Conservation (phyloP, 2,888 invertebrate genomes). For the Lymantria monacha region DNA sequence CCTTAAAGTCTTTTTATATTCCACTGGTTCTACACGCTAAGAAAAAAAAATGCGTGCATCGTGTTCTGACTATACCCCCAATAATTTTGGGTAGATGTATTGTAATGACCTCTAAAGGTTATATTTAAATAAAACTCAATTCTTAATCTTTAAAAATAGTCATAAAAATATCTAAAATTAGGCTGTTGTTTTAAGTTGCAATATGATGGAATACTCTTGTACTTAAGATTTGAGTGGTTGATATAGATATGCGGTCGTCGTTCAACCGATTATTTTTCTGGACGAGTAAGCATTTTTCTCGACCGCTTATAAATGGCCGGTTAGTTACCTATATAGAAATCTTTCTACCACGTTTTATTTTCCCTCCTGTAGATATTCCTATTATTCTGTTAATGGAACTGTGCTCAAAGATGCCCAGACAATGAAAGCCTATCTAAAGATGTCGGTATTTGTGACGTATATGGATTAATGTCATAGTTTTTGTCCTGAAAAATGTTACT, state of each 20-base stretch:
- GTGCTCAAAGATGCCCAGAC: conserved; percentile 63
- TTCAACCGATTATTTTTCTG: conserved; percentile 68
- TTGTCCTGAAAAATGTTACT: conserved; percentile 1
- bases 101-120: too few species aligned
- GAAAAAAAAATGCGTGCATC: too few species aligned
- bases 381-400: conserved; percentile 75
- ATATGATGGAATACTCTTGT: neutral
- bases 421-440: conserved; percentile 55
- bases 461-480: conserved; percentile 21
- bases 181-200: neutral
- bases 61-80: too few species aligned
- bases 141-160: neutral
- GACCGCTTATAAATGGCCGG: conserved; percentile 75
- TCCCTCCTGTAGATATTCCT: conserved; percentile 63
- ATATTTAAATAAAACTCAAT: too few species aligned
- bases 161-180: neutral
- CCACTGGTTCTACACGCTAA: too few species aligned
- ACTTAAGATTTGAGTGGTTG: conserved; percentile 11
- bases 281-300: conserved; percentile 73
- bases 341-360: conserved; percentile 69
- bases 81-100: too few species aligned
- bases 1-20: too few species aligned
- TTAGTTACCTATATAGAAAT: conserved; percentile 68
- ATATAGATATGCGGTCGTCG: conserved; percentile 31
- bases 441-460: conserved; percentile 40